Evolutionary conservation across 2,797 vertebrate species (phyloP).

Genomic region (Danio albolineatus): DNA sequence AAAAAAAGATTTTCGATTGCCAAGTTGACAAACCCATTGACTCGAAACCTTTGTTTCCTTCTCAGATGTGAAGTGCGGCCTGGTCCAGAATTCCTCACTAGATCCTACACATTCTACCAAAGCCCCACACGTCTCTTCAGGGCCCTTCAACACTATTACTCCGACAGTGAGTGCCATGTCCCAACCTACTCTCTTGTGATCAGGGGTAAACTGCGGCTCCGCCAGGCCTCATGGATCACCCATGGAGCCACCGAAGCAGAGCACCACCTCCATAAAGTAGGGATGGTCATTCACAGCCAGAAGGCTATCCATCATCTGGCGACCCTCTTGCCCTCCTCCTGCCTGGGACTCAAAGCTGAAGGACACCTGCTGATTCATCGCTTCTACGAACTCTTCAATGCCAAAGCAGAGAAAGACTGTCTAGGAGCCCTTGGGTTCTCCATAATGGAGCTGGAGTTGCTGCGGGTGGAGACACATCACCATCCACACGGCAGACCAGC

Average conservation of each 20-base stretch:
- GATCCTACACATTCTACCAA: conserved; percentile 87
- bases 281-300: conserved; percentile 85
- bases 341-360: conserved; percentile 64
- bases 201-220: conserved; percentile 86
- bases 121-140: conserved; percentile 82
- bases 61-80: conserved; percentile 89
- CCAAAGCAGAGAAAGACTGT: conserved; percentile 78
- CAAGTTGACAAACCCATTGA: not conserved
- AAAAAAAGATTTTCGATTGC: not conserved
- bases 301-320: conserved; percentile 75
- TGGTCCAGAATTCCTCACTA: conserved; percentile 90
- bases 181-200: conserved; percentile 88
- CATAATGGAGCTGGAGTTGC: conserved; percentile 88
- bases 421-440: conserved; percentile 82
- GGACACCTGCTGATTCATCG: conserved; percentile 74
- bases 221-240: conserved; percentile 92
- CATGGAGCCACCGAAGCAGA: conserved; percentile 86
- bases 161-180: conserved; percentile 81
- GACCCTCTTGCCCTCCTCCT: conserved; percentile 75
- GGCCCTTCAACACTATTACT: conserved; percentile 89
- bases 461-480: conserved; percentile 82
- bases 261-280: conserved; percentile 88
- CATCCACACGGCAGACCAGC: conserved; percentile 75
- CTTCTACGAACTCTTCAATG: conserved; percentile 83
- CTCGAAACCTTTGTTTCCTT: not conserved